Percentiles rank a stretch among this genome's conserved stretches.
Evolutionary conservation across 2,113 vertebrate species (phyloP).

Genomic region (Sardina pilchardus): DNA sequence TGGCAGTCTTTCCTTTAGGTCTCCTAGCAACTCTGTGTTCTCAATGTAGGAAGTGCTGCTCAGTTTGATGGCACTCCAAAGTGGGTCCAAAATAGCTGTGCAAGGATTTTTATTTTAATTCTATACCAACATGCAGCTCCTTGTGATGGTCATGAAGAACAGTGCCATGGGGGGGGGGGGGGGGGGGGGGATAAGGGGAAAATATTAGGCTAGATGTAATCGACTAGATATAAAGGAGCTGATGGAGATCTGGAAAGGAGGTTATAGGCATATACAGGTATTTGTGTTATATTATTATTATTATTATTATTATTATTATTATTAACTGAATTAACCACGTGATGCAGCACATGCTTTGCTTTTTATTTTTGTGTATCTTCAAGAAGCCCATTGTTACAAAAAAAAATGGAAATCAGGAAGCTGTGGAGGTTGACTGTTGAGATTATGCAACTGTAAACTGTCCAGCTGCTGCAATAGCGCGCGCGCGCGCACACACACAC

Average conservation of each 20-base stretch:
- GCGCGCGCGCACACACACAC: no score
- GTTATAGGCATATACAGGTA: neutral
- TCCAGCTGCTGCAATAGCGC: no score
- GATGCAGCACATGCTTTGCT: no score
- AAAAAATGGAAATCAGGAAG: neutral
- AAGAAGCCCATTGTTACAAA: neutral
- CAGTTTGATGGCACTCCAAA: conserved; percentile 16
- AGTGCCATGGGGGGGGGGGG: no score
- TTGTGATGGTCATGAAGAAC: no score
- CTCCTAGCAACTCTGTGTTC: conserved; percentile 39
- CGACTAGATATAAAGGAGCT: no score
- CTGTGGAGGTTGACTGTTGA: neutral
- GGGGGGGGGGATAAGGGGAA: no score
- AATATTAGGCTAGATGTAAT: no score
- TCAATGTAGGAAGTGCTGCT: conserved; percentile 21
- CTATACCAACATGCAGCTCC: neutral
- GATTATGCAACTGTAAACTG: no score
- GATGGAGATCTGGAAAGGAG: no score
- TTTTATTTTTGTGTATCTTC: no score
- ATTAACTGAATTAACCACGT: no score
- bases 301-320: neutral
- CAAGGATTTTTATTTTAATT: neutral
- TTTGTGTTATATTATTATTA: neutral
- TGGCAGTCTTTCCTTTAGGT: conserved; percentile 33
- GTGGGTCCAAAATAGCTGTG: conserved; percentile 8